Evolutionary conservation across 1,140 invertebrate species (phyloP).

Genomic region (Batillaria attramentaria): DNA sequence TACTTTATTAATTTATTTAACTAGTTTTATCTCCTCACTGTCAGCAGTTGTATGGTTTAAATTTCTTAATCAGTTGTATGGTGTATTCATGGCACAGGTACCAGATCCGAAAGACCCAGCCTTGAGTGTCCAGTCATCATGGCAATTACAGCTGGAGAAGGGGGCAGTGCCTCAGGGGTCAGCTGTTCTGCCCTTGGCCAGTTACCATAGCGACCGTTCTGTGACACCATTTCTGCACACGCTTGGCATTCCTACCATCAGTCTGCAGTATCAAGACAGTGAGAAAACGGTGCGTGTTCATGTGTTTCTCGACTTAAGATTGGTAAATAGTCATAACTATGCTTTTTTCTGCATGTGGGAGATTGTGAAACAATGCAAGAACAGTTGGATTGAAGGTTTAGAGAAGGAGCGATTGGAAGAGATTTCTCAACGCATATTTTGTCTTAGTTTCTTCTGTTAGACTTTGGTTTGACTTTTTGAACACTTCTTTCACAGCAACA

Average conservation of each 20-base stretch:
- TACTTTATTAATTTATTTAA: neutral
- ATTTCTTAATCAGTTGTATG: neutral
- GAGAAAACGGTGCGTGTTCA: neutral
- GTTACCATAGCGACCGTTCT: constrained; percentile 34
- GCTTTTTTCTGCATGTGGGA: too few species aligned
- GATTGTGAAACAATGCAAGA: too few species aligned
- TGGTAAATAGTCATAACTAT: too few species aligned
- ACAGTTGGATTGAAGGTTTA: too few species aligned
- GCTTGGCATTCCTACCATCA: constrained; percentile 28
- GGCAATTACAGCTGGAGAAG: neutral
- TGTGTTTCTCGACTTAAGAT: too few species aligned
- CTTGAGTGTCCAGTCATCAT: constrained; percentile 22
- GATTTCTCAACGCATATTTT: too few species aligned
- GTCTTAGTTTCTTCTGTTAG: too few species aligned
- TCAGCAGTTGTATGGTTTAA: neutral
- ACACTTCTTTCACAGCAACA: too few species aligned
- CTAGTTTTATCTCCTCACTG: neutral
- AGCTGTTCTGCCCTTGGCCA: constrained; percentile 12
- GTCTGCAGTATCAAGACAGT: constrained; percentile 27
- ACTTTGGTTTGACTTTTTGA: too few species aligned
- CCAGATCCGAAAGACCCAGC: constrained; percentile 33
- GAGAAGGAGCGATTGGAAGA: too few species aligned
- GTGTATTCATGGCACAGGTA: constrained; percentile 5
- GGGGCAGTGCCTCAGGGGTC: neutral
- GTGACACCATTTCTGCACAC: constrained; percentile 33